Evolutionary conservation across 2,113 vertebrate species (phyloP).

Genomic region (Microcebus murinus): DNA sequence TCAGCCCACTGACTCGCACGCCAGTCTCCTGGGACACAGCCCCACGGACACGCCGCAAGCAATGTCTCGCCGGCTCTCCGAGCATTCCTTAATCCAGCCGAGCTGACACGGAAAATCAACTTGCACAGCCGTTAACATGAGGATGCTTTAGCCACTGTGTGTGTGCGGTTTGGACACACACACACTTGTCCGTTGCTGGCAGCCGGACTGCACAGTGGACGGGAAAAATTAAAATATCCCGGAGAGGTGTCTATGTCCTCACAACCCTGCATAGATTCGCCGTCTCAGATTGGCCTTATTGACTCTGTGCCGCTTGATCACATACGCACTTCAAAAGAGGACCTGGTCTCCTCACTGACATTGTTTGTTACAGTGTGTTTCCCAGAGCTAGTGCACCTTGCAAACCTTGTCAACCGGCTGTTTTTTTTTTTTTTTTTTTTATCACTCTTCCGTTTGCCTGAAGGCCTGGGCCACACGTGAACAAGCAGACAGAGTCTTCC

Average conservation of each 20-base stretch:
- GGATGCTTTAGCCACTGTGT: not conserved
- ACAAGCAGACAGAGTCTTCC: not conserved
- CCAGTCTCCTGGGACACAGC: not conserved
- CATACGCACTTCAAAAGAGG: fast-evolving
- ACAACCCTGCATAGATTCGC: fast-evolving
- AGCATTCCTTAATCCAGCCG: not conserved
- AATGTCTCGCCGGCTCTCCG: not conserved
- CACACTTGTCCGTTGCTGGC: not conserved
- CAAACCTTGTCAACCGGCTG: not conserved
- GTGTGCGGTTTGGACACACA: not conserved
- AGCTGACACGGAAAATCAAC: not conserved
- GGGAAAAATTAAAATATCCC: not conserved
- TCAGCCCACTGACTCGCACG: not conserved
- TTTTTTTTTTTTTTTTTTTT: not conserved
- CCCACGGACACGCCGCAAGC: not conserved
- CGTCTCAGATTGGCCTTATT: not conserved
- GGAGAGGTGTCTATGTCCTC: not conserved
- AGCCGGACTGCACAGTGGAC: too few relatives aligned
- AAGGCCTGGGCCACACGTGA: not conserved
- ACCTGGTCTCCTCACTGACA: fast-evolving
- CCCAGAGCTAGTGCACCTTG: fast-evolving
- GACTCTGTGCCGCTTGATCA: too few relatives aligned
- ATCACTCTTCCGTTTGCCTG: not conserved
- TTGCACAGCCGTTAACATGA: not conserved
- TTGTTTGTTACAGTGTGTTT: fast-evolving